Evolutionary conservation across 2,797 vertebrate species (phyloP).

Genomic region (Hyperoplus immaculatus): DNA sequence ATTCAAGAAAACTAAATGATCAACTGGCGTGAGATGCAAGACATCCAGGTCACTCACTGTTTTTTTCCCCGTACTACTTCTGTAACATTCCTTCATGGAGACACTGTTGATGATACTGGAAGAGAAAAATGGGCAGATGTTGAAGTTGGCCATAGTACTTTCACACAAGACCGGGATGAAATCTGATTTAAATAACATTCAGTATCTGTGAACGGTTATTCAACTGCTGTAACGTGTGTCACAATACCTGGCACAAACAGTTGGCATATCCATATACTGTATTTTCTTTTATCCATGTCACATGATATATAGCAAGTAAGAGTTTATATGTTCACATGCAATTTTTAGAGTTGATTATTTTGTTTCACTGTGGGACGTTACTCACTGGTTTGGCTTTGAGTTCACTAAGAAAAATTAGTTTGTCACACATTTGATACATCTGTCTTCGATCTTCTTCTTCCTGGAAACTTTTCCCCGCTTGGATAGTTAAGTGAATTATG

Average conservation of each 20-base stretch:
- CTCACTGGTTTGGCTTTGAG: neutral
- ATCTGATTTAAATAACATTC: conserved; percentile 34
- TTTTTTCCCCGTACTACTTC: conserved; percentile 43
- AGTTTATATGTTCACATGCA: neutral
- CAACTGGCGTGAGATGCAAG: conserved; percentile 14
- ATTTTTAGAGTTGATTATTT: neutral
- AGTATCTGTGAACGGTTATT: conserved; percentile 16
- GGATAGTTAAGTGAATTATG: conserved; percentile 41
- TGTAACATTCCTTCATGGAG: conserved; percentile 25
- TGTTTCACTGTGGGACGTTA: conserved; percentile 3
- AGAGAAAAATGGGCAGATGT: conserved; percentile 36
- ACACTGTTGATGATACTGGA: conserved; percentile 37
- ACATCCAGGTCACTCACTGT: conserved; percentile 34
- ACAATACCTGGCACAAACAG: conserved; percentile 44
- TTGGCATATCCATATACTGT: neutral
- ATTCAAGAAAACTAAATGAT: conserved; percentile 29
- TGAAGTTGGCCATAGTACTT: conserved; percentile 28
- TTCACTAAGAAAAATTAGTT: neutral
- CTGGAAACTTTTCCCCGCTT: conserved; percentile 42
- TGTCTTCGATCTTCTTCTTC: conserved; percentile 53
- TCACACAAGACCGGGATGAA: conserved; percentile 44
- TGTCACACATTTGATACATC: conserved; percentile 55
- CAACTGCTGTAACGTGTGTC: conserved; percentile 29
- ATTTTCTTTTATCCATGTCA: neutral
- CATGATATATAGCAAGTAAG: neutral